Percentiles rank a stretch among this genome's conserved stretches.
These are phyloP conservation scores for Donacobius atricapilla DNA, from an alignment of 2,113 vertebrate genomes.

Conservation along the genomic window DNA sequence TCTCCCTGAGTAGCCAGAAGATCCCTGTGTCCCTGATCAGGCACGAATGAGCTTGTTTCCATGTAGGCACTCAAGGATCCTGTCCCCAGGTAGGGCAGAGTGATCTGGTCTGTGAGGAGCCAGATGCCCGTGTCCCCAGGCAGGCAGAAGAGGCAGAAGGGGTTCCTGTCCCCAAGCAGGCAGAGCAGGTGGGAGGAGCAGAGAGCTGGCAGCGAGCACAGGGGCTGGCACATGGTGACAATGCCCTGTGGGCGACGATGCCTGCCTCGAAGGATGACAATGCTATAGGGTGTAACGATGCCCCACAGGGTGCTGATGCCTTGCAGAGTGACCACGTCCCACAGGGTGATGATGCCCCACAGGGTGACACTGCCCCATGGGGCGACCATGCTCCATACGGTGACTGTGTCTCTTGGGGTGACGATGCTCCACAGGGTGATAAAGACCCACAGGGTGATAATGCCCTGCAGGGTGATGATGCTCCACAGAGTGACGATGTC, in stretches of 20 bases:
- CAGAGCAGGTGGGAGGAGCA: not conserved
- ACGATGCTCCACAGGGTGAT: fast-evolving
- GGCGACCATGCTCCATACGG: not conserved
- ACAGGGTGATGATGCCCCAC: not conserved
- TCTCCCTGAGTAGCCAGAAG: not conserved
- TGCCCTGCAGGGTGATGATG: not conserved
- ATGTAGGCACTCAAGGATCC: not conserved
- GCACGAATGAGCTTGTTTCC: not conserved
- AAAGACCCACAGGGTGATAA: not conserved
- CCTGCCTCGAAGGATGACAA: not conserved
- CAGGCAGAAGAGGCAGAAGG: not conserved
- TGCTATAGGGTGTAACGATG: not conserved
- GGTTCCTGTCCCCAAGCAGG: not conserved
- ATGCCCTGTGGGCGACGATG: not conserved
- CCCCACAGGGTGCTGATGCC: not conserved
- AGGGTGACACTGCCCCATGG: not conserved
- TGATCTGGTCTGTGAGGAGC: not conserved
- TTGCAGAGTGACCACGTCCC: not conserved
- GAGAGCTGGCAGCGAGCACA: not conserved
- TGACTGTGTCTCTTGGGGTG: not conserved
- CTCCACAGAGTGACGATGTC: fast-evolving
- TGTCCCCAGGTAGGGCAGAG: not conserved
- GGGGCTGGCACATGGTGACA: not conserved
- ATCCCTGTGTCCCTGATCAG: not conserved
- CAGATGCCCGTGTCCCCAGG: not conserved